phyloP scores from a whole-genome alignment of 2,797 vertebrate species.

The Argya squamiceps region DNA sequence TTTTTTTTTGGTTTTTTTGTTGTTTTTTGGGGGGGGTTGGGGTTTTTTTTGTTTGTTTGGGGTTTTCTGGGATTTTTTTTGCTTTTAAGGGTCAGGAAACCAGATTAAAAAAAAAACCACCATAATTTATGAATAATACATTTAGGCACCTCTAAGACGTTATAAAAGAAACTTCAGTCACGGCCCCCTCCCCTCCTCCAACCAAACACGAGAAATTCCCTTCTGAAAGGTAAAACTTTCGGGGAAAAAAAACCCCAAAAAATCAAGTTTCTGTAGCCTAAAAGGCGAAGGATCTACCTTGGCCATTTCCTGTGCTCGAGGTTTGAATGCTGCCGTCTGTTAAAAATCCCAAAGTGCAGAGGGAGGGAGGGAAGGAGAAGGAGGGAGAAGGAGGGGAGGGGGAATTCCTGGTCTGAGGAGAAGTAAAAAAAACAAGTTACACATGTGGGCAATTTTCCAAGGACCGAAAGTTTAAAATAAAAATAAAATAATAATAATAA shows the following conservation, averaged over 20 bases:
- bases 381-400: background rate
- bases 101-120: background rate
- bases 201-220: background rate
- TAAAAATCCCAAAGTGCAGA: slow-evolving; percentile 12
- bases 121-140: background rate
- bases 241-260: too few species aligned
- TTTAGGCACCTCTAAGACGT: background rate
- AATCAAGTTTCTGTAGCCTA: background rate
- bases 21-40: too few species aligned
- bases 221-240: background rate
- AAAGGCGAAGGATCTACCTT: slow-evolving; percentile 39
- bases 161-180: slow-evolving; percentile 25
- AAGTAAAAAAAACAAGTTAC: slow-evolving; percentile 51
- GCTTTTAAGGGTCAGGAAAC: background rate
- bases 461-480: background rate
- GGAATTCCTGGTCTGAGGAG: slow-evolving; percentile 44
- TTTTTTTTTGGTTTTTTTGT: too few species aligned
- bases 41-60: too few species aligned
- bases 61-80: background rate
- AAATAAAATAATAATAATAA: too few species aligned
- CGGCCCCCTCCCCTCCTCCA: background rate
- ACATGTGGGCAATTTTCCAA: slow-evolving; percentile 36
- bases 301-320: slow-evolving; percentile 46
- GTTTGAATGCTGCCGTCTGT: slow-evolving; percentile 51
- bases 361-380: background rate